phyloP scores from a whole-genome alignment of 2,888 invertebrate species.

The Eumerus sabulonum region DNA sequence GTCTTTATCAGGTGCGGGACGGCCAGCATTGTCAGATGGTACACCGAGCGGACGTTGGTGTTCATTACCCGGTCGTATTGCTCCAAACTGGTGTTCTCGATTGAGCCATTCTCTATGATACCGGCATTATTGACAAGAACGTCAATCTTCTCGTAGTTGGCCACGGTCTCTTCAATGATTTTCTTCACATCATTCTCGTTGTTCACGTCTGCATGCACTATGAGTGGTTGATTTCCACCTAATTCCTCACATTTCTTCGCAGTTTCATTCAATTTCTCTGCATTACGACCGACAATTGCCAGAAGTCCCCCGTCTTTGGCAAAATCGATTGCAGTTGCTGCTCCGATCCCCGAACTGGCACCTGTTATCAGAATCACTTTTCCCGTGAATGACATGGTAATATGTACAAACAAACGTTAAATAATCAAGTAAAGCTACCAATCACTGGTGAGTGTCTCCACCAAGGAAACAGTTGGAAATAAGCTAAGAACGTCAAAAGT shows the following conservation, averaged over 20 bases:
- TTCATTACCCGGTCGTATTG: conserved; percentile 94
- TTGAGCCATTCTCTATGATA: conserved; percentile 87
- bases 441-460: no score
- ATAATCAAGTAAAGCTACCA: no score
- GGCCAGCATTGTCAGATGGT: conserved; percentile 89
- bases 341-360: conserved; percentile 88
- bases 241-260: conserved; percentile 80
- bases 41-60: conserved; percentile 89
- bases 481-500: no score
- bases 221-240: conserved; percentile 80
- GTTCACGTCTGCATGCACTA: conserved; percentile 83
- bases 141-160: conserved; percentile 85
- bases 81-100: conserved; percentile 89
- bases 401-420: background rate
- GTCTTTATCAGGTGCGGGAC: conserved; percentile 89
- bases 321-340: conserved; percentile 84
- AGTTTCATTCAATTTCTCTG: conserved; percentile 83
- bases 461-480: no score
- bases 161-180: conserved; percentile 84
- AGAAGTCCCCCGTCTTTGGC: conserved; percentile 83
- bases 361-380: conserved; percentile 83
- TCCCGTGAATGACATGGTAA: conserved; percentile 72
- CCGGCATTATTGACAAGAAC: conserved; percentile 94
- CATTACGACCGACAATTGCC: conserved; percentile 85
- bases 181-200: conserved; percentile 81